Conservation (phyloP, 2,888 invertebrate genomes). For the Kuschelorhynchus macadamiae region DNA sequence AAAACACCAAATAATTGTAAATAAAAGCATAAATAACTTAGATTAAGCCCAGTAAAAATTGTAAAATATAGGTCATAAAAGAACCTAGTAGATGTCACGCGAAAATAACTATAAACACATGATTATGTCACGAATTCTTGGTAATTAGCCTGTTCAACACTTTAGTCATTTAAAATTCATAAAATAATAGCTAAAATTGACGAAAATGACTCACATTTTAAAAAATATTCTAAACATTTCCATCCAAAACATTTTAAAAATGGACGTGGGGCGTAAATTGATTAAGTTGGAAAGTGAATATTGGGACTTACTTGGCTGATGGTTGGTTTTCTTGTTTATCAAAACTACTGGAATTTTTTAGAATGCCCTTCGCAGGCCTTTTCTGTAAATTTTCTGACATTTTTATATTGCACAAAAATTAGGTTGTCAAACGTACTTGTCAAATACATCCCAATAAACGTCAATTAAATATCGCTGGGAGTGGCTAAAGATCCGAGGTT, state of each 20-base stretch:
- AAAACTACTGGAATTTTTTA: constrained; percentile 93
- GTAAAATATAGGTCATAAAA: constrained; percentile 19
- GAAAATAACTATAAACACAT: constrained; percentile 16
- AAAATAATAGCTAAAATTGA: constrained; percentile 12
- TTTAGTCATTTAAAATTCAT: constrained; percentile 12
- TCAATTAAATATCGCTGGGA: constrained; percentile 21
- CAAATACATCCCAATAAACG: constrained; percentile 21
- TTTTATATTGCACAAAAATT: constrained; percentile 40
- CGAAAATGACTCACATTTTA: constrained; percentile 24
- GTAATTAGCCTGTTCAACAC: constrained; percentile 1
- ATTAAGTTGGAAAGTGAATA: neutral
- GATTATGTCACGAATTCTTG: constrained; percentile 14
- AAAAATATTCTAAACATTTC: constrained; percentile 4
- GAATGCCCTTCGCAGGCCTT: constrained; percentile 89
- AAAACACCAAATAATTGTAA: no score
- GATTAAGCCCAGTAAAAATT: no score
- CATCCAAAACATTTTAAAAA: constrained; percentile 13
- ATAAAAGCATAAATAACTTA: no score
- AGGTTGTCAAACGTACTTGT: constrained; percentile 26
- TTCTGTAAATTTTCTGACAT: constrained; percentile 87
- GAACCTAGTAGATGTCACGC: neutral
- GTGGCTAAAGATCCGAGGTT: constrained; percentile 5
- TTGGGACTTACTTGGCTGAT: constrained; percentile 54
- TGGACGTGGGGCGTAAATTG: no score
- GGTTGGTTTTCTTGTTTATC: constrained; percentile 74